Evolutionary conservation across 2,113 vertebrate species (phyloP).

Genomic region (Paramormyrops kingsleyae): DNA sequence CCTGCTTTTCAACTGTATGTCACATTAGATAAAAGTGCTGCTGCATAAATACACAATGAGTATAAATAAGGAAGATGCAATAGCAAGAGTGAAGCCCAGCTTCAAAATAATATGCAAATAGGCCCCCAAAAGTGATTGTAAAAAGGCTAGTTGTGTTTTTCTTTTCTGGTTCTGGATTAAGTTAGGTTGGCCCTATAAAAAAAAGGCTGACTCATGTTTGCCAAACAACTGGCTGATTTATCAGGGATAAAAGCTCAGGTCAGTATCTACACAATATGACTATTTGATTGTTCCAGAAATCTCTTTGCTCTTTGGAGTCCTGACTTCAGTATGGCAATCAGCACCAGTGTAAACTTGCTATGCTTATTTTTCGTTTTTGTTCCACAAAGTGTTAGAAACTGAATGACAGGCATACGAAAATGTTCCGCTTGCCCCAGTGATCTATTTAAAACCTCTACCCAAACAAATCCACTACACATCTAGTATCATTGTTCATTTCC

Average conservation of each 20-base stretch:
- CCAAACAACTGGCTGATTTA: not conserved
- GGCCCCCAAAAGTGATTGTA: not conserved
- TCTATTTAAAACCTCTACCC: not conserved
- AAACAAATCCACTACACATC: not conserved
- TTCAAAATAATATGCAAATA: not conserved
- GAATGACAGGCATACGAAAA: not conserved
- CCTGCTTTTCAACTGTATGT: not conserved
- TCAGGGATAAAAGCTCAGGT: not conserved
- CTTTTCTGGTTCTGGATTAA: not conserved
- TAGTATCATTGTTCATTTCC: not conserved
- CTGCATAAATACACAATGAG: not conserved
- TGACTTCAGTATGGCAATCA: not conserved
- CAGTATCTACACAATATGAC: not conserved
- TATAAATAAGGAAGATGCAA: not conserved
- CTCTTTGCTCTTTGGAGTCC: not conserved
- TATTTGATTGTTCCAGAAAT: not conserved
- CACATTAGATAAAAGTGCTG: not conserved
- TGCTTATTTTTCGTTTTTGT: not conserved
- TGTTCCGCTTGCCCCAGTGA: not conserved
- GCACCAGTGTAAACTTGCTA: not conserved
- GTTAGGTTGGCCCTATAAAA: not conserved
- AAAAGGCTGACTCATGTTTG: not conserved
- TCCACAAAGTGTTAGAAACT: not conserved
- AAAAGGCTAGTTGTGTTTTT: not conserved
- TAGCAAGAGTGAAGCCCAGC: not conserved